Percentiles rank a stretch among this genome's conserved stretches.
These are phyloP conservation scores for Metellina segmentata DNA, from an alignment of 2,888 invertebrate genomes.

Conservation along the genomic window DNA sequence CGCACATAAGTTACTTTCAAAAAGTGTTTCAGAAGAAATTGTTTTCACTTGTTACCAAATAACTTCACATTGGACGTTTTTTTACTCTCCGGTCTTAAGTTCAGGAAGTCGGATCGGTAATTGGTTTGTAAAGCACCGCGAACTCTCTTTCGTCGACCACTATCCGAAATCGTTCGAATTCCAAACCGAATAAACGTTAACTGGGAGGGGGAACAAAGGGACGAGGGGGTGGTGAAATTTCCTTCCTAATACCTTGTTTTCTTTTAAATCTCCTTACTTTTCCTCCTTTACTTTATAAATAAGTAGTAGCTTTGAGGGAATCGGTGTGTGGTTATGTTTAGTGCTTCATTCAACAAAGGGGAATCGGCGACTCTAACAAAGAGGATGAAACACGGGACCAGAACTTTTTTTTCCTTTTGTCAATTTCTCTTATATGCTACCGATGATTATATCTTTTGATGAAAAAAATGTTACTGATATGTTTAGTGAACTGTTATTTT, in stretches of 20 bases:
- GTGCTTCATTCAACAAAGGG: constrained; percentile 10
- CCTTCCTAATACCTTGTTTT: constrained; percentile 8
- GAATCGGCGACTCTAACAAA: neutral
- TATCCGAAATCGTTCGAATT: constrained; percentile 59
- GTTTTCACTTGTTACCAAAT: constrained; percentile 35
- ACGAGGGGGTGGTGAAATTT: neutral
- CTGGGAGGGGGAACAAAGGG: neutral
- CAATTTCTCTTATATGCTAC: neutral
- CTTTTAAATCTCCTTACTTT: constrained; percentile 10
- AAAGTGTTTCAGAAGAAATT: constrained; percentile 23
- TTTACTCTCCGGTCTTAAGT: neutral
- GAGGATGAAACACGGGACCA: no score
- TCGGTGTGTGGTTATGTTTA: constrained; percentile 30
- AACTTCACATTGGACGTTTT: constrained; percentile 16
- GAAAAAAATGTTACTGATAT: neutral
- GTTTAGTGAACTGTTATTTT: neutral
- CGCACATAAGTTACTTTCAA: constrained; percentile 5
- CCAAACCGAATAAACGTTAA: constrained; percentile 3
- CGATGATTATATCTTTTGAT: neutral
- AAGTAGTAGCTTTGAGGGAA: constrained; percentile 27
- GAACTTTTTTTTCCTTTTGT: neutral
- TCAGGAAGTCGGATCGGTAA: constrained; percentile 3
- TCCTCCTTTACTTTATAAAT: constrained; percentile 43
- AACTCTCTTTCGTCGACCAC: neutral
- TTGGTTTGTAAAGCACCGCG: constrained; percentile 44